Conservation (phyloP, 2,113 vertebrate species). For the Saguinus imperator region DNA sequence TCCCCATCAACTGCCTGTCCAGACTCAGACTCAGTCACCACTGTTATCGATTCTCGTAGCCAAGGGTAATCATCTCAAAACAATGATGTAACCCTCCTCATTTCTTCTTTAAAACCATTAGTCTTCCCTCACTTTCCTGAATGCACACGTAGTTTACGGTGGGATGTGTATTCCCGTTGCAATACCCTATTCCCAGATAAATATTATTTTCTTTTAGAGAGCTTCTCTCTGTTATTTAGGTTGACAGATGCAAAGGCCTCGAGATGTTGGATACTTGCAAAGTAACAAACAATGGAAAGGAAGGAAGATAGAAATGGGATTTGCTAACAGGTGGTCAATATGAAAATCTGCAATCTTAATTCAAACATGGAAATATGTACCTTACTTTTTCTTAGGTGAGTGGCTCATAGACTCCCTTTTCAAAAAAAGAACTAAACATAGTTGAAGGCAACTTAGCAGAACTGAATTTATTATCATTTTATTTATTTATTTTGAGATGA, state of each 20-base stretch:
- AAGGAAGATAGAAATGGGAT: not conserved
- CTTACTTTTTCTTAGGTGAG: not conserved
- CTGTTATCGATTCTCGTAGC: not conserved
- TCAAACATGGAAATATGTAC: not conserved
- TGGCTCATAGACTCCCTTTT: not conserved
- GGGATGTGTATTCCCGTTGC: not conserved
- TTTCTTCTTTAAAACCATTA: not conserved
- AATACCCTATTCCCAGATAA: not conserved
- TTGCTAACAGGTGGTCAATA: not conserved
- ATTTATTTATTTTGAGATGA: too few species aligned
- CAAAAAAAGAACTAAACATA: not conserved
- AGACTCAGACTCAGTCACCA: not conserved
- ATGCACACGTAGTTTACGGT: not conserved
- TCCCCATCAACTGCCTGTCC: not conserved
- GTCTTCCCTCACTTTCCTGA: not conserved
- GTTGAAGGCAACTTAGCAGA: not conserved
- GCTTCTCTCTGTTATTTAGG: not conserved
- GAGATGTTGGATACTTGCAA: not conserved
- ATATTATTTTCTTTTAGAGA: not conserved
- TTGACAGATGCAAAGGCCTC: not conserved
- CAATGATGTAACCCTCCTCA: not conserved
- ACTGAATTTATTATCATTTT: not conserved
- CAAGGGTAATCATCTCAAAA: not conserved
- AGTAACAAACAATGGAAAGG: not conserved
- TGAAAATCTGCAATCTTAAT: not conserved